These are phyloP conservation scores for Seira musarum DNA, from an alignment of 2,888 invertebrate genomes.

Conservation along the genomic window DNA sequence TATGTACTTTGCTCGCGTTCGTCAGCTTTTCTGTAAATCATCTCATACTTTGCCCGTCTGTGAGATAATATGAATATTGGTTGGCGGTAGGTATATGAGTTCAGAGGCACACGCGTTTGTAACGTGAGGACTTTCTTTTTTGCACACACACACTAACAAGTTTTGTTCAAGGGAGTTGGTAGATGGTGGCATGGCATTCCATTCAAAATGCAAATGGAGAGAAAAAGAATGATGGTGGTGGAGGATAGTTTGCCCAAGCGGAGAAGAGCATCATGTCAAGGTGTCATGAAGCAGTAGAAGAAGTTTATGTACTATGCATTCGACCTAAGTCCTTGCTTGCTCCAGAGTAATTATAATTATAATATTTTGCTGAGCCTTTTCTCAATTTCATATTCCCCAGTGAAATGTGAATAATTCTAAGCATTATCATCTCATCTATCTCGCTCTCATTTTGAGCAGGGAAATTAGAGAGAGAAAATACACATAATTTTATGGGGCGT, in stretches of 20 bases:
- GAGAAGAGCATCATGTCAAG: conserved; percentile 52
- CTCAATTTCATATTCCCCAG: conserved; percentile 55
- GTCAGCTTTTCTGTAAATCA: too few species aligned
- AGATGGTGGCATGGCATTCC: conserved; percentile 16
- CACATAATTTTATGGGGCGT: conserved; percentile 43
- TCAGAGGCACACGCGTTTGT: too few species aligned
- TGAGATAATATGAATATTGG: too few species aligned
- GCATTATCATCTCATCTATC: conserved; percentile 63
- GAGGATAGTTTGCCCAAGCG: conserved; percentile 7
- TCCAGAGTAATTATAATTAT: conserved; percentile 57
- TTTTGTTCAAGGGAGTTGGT: too few species aligned
- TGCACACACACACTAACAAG: too few species aligned
- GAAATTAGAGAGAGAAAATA: background rate
- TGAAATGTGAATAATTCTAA: conserved; percentile 58
- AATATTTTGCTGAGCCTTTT: conserved; percentile 53
- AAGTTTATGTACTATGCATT: background rate
- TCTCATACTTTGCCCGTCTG: too few species aligned
- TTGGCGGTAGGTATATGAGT: too few species aligned
- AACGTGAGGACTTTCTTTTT: too few species aligned
- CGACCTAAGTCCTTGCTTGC: background rate
- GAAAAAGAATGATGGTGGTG: background rate
- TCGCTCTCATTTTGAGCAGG: conserved; percentile 2
- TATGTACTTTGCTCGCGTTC: too few species aligned
- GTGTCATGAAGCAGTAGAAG: conserved; percentile 52
- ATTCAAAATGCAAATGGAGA: conserved; percentile 57